Evolutionary conservation across 2,113 vertebrate species (phyloP), one percentile per base, ranked within the genome.

Genomic region (Serilophus lunatus): DNA sequence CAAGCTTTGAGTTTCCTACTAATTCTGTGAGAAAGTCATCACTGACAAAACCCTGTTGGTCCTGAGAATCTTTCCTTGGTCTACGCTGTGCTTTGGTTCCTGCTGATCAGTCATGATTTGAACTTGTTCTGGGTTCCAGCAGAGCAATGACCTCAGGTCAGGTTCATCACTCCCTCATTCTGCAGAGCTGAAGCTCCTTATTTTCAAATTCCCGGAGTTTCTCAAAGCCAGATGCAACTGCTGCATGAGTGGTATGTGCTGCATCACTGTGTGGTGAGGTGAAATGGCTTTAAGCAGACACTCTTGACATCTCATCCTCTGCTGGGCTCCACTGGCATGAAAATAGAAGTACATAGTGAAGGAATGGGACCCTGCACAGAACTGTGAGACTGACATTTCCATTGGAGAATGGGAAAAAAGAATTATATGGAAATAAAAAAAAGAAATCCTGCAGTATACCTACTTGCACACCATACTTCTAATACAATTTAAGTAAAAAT

Each of bases 221-320:
- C 44, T 74, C 49, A 38, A 4, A 63, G 45, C 13, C 16, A 51
- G 47, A 12, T 24, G 36, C 28, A 66, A 11, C 4, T 23, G 15
- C 61, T 31, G 3, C 22, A 9, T 57, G 68, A 36, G 20, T 29
- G 31, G 35, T 5, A 3, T 3, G 1, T 53, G 45, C n/a, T 61
- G 6, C 45, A 35, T n/a, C 2, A 0, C 26, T 82, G 35, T 10
- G 5, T 0, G 7, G 13, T 11, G 57, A 69, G 31, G 40, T 25
- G 38, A 80, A 85, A 50, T 0, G 17, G 9, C 38, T 71, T 61
- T 66, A 54, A 79, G 44, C 35, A 47, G 66, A 24, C 31, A n/a
- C 23, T 9, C n/a, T 29, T 60, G 59, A 42, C 7, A 22, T 22
- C 23, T 20, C 24, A 2, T 25, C 51, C 35, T 65, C 7, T 8